Base-by-base conservation (phyloP, 1,140 invertebrate genomes). In the Drosophila nasuta region DNA sequence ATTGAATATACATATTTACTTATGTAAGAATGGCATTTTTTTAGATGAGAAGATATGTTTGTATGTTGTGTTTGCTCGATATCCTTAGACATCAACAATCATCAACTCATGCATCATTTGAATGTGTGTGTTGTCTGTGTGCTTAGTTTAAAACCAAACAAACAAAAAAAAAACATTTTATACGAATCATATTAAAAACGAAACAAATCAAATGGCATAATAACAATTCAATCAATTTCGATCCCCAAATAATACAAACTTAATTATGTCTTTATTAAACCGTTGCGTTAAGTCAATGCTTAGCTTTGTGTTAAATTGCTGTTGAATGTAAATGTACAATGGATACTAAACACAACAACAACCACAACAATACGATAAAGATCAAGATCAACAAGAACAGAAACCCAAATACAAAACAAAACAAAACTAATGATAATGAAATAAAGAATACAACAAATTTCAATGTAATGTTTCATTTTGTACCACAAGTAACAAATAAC, bases 271-370 rank as follows among this genome's bases (percentile, higher is more conserved):
- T 51, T 75, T 77, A 72, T 69, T 48, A 68, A 62, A 46, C 20
- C 41, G 38, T 69, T 56, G 49, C 72, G 60, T 77, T 80, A 82
- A 76, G 79, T 68, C 74, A 81, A 75, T 89, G 91, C 91, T 92
- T 91, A 83, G 91, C 91, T 92, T 92, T 86, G 91, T 92, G 91
- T 92, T 92, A 85, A 91, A 92, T 92, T 89, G 91, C 91, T 92
- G 91, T 92, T 92, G 81, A 92, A 92, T 92, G 87, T 92, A 91
- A 87, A 87, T 92, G 82, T 91, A 91, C 82, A 86, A 90, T 86
- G 79, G 81, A 89, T 89, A 79, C 75, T 89, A 59, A 79, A 76
- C 72, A 82, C 5, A 33, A 76, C 30, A 79, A 64, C 52, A 70
- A 81, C 56, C 64, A 65, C 68, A 51, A 49, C 33, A 57, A 65